Base-by-base conservation (phyloP, 2,113 vertebrate genomes). In the Merops nubicus region DNA sequence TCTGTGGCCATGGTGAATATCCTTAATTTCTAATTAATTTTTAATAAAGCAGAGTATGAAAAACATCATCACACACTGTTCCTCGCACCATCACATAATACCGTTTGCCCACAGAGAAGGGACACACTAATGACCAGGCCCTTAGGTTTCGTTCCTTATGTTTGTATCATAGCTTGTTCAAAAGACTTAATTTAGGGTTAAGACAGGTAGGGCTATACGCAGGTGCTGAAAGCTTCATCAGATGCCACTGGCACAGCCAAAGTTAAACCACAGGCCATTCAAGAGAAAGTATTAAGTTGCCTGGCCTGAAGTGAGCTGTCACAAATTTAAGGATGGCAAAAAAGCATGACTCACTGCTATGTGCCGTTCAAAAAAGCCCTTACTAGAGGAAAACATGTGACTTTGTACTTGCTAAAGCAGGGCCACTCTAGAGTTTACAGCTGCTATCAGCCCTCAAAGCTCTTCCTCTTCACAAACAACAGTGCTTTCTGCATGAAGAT, bases 381-480 rank as follows among this genome's bases (percentile, higher is more conserved):
- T 75, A 87, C 90, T 38, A 76, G 83, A 96, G 95, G 83, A 96
- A 97, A 96, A 96, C 95, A 96, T 93, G 92, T 96, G 96, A 95
- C 96, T 96, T 95, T 85, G 92, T 88, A 93, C 95, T 96, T 96
- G 90, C 76, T 91, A 75, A 95, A 94, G 94, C 92, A 95, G 85
- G 96, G 93, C 94, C 86, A 92, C 96, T 95, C 91, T 95, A 96
- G 87, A 94, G 89, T 96, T 94, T 97, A 97, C 95, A 96, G 95
- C 96, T 97, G 96, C 93, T 93, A 64, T 93, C 85, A 93, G 83
- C 69, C 93, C 89, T 95, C 28, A 9, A 72, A 94, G 93, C 95
- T 94, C 92, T 97, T 96, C 79, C 90, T 96, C 95, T 96, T 96
- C 93, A 97, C 93, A 91, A 96, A 97, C 95, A 97, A 97, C 95